Conservation (phyloP, 2,888 invertebrate species). For the Drosophila fulvimacula region DNA sequence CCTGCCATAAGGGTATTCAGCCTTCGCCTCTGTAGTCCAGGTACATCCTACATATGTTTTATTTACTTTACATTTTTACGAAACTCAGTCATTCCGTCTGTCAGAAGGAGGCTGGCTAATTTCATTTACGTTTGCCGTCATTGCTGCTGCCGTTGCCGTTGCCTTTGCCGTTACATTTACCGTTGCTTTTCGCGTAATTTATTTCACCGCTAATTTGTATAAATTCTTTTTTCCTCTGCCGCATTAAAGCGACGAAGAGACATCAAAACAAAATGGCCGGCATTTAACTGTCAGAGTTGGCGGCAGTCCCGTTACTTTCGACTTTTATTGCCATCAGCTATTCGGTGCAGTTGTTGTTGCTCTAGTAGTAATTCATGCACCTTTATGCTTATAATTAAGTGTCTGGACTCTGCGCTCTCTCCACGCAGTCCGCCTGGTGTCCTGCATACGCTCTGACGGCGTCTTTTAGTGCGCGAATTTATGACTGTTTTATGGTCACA, state of each 20-base stretch:
- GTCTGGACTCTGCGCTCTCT: constrained; percentile 35
- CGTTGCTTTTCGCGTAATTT: constrained; percentile 55
- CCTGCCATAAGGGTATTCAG: constrained; percentile 2
- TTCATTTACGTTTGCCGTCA: constrained; percentile 56
- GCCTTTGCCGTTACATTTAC: constrained; percentile 10
- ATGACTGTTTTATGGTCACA: constrained; percentile 55
- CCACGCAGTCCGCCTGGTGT: constrained; percentile 9
- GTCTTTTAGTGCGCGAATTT: constrained; percentile 48
- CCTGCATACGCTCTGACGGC: constrained; percentile 7
- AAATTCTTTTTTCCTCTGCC: constrained; percentile 59
- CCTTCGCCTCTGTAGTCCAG: not conserved
- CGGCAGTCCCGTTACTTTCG: constrained; percentile 19
- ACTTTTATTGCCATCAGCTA: constrained; percentile 34
- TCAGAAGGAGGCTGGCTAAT: constrained; percentile 50
- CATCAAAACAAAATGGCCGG: constrained; percentile 56
- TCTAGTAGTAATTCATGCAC: constrained; percentile 32
- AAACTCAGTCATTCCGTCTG: constrained; percentile 23
- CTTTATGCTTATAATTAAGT: constrained; percentile 74
- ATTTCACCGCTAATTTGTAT: constrained; percentile 76
- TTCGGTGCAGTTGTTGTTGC: constrained; percentile 18
- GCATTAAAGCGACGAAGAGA: constrained; percentile 53
- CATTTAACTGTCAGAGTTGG: constrained; percentile 42
- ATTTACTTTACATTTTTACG: constrained; percentile 51
- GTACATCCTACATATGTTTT: constrained; percentile 14
- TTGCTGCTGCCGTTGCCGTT: constrained; percentile 3